A percentile compares a stretch with the other conserved stretches of the same genome.
Evolutionary conservation across 2,888 invertebrate genomes (phyloP).

Genomic region (Muschampia plurimacula): DNA sequence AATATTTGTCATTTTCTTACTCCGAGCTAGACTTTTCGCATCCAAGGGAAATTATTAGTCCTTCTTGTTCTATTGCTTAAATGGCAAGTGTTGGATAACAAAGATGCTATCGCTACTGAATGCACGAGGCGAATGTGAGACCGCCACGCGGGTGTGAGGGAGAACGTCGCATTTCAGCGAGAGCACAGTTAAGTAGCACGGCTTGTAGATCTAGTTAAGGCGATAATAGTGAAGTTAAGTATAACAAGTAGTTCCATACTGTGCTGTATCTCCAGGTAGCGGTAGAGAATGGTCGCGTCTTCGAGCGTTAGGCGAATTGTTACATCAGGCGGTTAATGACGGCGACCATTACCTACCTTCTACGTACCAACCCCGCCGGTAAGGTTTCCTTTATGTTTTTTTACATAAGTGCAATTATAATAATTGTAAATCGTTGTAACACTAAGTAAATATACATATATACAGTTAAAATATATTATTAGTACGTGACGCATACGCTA

Average conservation of each 20-base stretch:
- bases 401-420: conserved; percentile 52
- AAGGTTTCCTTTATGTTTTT: conserved; percentile 43
- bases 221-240: conserved; percentile 30
- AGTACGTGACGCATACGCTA: conserved; percentile 30
- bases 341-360: neutral
- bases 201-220: conserved; percentile 18
- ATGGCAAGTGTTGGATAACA: too few relatives aligned
- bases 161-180: too few relatives aligned
- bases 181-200: too few relatives aligned
- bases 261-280: conserved; percentile 23
- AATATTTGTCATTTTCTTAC: too few relatives aligned
- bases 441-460: conserved; percentile 13
- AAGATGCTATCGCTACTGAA: too few relatives aligned
- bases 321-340: neutral
- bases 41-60: too few relatives aligned
- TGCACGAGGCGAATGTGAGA: too few relatives aligned
- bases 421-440: conserved; percentile 21
- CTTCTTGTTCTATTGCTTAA: too few relatives aligned
- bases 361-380: conserved; percentile 42
- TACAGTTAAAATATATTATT: conserved; percentile 16
- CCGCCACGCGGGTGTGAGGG: too few relatives aligned
- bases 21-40: too few relatives aligned
- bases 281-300: neutral
- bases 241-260: conserved; percentile 20
- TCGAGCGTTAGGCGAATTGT: neutral